Conservation (phyloP, 2,888 invertebrate species). For the Caenorhabditis plicata region DNA sequence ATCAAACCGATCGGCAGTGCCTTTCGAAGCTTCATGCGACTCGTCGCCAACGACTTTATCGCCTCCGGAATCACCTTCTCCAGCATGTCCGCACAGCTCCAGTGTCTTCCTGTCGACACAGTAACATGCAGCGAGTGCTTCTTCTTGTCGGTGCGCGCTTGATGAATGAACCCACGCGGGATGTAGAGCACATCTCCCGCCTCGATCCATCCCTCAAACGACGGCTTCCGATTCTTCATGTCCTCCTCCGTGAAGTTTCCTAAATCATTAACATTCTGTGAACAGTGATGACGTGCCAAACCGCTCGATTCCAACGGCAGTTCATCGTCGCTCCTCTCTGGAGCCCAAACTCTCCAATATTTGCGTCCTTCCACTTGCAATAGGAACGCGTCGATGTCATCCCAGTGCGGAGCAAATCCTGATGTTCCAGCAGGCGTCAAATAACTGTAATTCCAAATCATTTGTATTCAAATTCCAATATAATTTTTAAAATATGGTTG, state of each 20-base stretch:
- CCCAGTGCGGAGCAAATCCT: slow-evolving; percentile 97
- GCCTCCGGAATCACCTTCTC: slow-evolving; percentile 72
- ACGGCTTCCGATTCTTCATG: slow-evolving; percentile 42
- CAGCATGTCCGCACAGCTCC: slow-evolving; percentile 85
- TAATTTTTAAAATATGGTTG: too few species aligned
- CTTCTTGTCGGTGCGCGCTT: slow-evolving; percentile 67
- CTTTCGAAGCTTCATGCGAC: slow-evolving; percentile 29
- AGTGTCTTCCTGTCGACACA: slow-evolving; percentile 85
- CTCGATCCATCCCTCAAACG: slow-evolving; percentile 61
- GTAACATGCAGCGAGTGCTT: slow-evolving; percentile 91
- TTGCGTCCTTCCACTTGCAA: slow-evolving; percentile 93
- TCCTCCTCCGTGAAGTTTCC: slow-evolving; percentile 68
- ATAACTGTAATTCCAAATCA: too few species aligned
- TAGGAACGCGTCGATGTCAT: slow-evolving; percentile 97
- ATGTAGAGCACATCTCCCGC: slow-evolving; percentile 82
- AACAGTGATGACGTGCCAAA: not conserved
- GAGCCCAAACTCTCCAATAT: slow-evolving; percentile 86
- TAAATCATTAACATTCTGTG: slow-evolving; percentile 31
- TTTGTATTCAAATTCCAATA: too few species aligned
- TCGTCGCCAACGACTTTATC: slow-evolving; percentile 15
- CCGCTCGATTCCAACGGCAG: slow-evolving; percentile 75
- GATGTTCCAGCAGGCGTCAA: slow-evolving; percentile 91
- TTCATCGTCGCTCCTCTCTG: slow-evolving; percentile 72
- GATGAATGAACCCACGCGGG: slow-evolving; percentile 74
- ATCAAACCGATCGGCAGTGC: slow-evolving; percentile 42